Evolutionary conservation across 2,888 invertebrate genomes (phyloP), one percentile per base, ranked within the genome.

Genomic region (Drosophila histrio): DNA sequence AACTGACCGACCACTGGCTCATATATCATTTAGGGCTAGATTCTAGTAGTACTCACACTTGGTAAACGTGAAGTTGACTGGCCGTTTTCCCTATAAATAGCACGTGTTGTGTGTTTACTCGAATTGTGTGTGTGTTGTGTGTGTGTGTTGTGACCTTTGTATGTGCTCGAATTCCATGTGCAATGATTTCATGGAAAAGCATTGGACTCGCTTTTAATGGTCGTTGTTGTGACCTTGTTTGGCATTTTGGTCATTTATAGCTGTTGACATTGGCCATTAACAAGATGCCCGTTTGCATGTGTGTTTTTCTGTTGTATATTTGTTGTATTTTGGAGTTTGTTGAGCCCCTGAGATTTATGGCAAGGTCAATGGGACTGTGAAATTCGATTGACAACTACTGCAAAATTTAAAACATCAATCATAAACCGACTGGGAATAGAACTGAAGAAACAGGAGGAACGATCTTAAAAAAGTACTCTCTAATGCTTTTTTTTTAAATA

Each of bases 81-180:
- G n/a, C 30, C 56, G 46, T 62, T 79, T 82, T 82, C 87, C 77
- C 57, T 67, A 77, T 86, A 86, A 86, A 83, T 86, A 86, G 81
- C 86, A 82, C 87, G 86, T 82, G 86, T 77, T 75, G 21, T 44
- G 13, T 52, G 53, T 39, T 60, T 53, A 30, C 24, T 30, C 17
- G 7, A 59, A n/a, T 17, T 30, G 21, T 43, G n/a, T 68, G 43
- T 15, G 24, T 39, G 5, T 44, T 41, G 7, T 60, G 41, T 65
- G 38, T n/a, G 36, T 54, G 9, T 60, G 28, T 59, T 63, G 41
- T 83, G 80, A 85, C 83, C 86, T 86, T 68, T 67, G 65, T 65
- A 59, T 65, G 65, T 49, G 56, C 59, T 54, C 54, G 49, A 39
- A 47, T 64, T 66, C 67, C 65, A 64, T 79, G 83, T 84, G 78